phyloP scores from a whole-genome alignment of 2,888 invertebrate species.

The Diarsia mendica region DNA sequence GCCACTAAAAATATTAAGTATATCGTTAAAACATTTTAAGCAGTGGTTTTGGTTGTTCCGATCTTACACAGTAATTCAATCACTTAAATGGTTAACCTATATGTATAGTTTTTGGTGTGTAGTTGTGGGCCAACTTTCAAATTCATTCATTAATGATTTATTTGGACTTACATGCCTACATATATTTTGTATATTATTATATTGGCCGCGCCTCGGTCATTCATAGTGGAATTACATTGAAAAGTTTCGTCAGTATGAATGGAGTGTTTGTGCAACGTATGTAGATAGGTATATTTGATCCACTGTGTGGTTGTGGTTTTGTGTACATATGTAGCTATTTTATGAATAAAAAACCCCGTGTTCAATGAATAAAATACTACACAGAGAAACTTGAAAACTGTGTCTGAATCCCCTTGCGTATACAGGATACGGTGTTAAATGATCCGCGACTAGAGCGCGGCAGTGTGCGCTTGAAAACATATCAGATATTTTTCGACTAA shows the following conservation, averaged over 20 bases:
- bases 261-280: constrained; percentile 1
- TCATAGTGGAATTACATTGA: constrained; percentile 4
- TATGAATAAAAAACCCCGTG: too few relatives aligned
- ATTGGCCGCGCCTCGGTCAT: constrained; percentile 1
- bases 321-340: too few relatives aligned
- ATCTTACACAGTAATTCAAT: not conserved
- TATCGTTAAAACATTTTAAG: too few relatives aligned
- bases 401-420: too few relatives aligned
- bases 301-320: not conserved
- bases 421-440: too few relatives aligned
- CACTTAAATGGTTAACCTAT: not conserved
- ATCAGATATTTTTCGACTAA: too few relatives aligned
- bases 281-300: not conserved
- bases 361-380: too few relatives aligned
- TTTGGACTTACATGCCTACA: not conserved
- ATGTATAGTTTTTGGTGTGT: not conserved
- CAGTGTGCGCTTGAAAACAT: too few relatives aligned
- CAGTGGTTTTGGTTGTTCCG: too few relatives aligned
- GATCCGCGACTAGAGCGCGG: too few relatives aligned
- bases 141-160: not conserved
- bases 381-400: too few relatives aligned
- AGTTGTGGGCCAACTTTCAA: not conserved
- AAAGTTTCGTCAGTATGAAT: not conserved
- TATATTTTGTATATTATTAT: constrained; percentile 5
- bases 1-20: too few relatives aligned